These are phyloP conservation scores for Unio pictorum DNA, from an alignment of 2,888 invertebrate genomes.

Conservation along the genomic window DNA sequence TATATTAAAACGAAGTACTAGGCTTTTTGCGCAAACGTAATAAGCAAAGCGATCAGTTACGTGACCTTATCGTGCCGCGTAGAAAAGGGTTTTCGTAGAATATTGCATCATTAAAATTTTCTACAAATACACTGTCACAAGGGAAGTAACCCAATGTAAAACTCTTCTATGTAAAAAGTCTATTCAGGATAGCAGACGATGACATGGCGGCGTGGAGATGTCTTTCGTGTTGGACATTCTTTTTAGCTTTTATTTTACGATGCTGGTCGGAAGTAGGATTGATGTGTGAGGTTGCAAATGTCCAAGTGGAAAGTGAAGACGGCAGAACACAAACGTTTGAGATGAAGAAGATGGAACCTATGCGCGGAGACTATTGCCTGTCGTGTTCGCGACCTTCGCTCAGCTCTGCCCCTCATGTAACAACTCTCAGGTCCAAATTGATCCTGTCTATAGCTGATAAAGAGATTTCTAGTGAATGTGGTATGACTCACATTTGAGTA, in stretches of 20 bases:
- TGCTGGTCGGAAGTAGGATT: conserved; percentile 20
- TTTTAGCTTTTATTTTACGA: conserved; percentile 10
- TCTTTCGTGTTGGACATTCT: conserved; percentile 18
- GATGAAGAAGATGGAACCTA: conserved; percentile 51
- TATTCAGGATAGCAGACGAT: conserved; percentile 18
- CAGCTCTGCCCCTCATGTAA: conserved; percentile 37
- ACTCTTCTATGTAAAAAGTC: background rate
- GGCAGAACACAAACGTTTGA: conserved; percentile 58
- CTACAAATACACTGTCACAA: too few relatives aligned
- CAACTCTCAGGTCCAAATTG: conserved; percentile 47
- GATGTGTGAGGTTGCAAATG: conserved; percentile 48
- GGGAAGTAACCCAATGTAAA: too few relatives aligned
- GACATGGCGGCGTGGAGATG: conserved; percentile 43
- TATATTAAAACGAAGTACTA: too few relatives aligned
- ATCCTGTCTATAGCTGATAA: conserved; percentile 47
- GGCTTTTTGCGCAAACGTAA: too few relatives aligned
- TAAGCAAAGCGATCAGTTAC: too few relatives aligned
- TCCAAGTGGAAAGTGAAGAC: conserved; percentile 60
- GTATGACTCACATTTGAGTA: conserved; percentile 17
- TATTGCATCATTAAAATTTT: too few relatives aligned
- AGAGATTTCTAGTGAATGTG: conserved; percentile 53
- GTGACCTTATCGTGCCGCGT: too few relatives aligned
- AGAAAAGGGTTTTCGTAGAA: too few relatives aligned
- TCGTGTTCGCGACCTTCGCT: conserved; percentile 42
- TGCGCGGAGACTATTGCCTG: conserved; percentile 46